Percentiles rank a stretch among this genome's conserved stretches.
These are phyloP conservation scores for Misgurnus mizolepis DNA, from an alignment of 2,113 vertebrate genomes.

Conservation along the genomic window DNA sequence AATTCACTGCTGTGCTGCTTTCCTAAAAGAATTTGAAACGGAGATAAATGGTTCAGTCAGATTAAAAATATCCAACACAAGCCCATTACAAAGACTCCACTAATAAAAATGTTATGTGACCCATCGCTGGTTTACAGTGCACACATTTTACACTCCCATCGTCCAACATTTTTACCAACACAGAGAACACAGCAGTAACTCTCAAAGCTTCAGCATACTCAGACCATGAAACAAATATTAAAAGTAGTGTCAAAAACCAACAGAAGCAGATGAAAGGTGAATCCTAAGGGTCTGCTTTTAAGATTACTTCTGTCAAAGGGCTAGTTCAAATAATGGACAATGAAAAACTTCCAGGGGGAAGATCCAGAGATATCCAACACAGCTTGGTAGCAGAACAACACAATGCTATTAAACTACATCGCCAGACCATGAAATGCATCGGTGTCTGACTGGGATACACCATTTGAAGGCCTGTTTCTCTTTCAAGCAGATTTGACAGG, in stretches of 20 bases:
- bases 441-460: not conserved
- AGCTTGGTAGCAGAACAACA: not conserved
- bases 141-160: no score
- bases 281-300: slow-evolving; percentile 17
- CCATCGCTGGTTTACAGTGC: no score
- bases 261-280: slow-evolving; percentile 7
- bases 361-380: not conserved
- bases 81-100: no score
- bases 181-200: no score
- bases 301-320: not conserved
- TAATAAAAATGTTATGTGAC: no score
- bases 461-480: not conserved
- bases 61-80: not conserved
- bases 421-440: not conserved
- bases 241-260: slow-evolving; percentile 21
- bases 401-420: not conserved
- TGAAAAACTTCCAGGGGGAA: not conserved
- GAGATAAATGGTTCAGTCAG: not conserved
- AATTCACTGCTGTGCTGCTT: slow-evolving; percentile 86
- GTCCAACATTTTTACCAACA: no score
- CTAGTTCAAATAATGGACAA: slow-evolving; percentile 6
- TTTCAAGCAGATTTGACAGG: not conserved
- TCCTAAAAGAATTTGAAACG: slow-evolving; percentile 71
- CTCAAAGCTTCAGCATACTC: not conserved
- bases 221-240: not conserved